Base-by-base conservation (phyloP, 2,888 invertebrate species). In the Epirrhoe alternata region DNA sequence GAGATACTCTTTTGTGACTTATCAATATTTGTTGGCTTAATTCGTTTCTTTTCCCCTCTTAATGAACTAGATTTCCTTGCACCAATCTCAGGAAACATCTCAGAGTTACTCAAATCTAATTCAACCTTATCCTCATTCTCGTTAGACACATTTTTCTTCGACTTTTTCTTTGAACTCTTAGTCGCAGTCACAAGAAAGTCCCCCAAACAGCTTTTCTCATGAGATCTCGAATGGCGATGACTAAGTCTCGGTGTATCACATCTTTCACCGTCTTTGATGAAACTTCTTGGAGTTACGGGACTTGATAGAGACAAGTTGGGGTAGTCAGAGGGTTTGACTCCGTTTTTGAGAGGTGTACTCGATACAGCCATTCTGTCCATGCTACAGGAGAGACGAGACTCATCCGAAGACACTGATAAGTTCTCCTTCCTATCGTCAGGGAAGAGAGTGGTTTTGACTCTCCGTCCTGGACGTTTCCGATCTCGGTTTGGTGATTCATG, bases 11-110 rank as follows among this genome's bases (percentile, higher is more conserved):
- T 89, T 63, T 88, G 83, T 0, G 83, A 80, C 3, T 82, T 86
- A 56, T 90, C 88, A 38, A 92, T 87, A 33, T 87, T 89, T 0
- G 94, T 95, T 0, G 95, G 95, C 69, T 94, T 95, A 0, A 95
- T 94, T 67, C 94, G 81, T 0, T 86, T 73, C 68, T 85, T 85
- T 30, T 89, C 92, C 0, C 87, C 86, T 8, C 83, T 75, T 14
- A 91, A 72, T 0, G 90, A 92, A 38, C 80, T 90, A 0, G 90
- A 79, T 70, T 90, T 89, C 49, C 91, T 82, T 0, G 88, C 83
- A 14, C 91, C 90, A 1, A 93, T 91, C 63, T 91, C 91, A 0
- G 94, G 93, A 69, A 93, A 93, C 68, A 87, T 84, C 7, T 92
- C 90, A 0, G 88, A 87, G 62, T 86, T 91, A 14, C 87, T 87